Conservation (phyloP, 2,888 invertebrate genomes). For the Cosmia pyralina region DNA sequence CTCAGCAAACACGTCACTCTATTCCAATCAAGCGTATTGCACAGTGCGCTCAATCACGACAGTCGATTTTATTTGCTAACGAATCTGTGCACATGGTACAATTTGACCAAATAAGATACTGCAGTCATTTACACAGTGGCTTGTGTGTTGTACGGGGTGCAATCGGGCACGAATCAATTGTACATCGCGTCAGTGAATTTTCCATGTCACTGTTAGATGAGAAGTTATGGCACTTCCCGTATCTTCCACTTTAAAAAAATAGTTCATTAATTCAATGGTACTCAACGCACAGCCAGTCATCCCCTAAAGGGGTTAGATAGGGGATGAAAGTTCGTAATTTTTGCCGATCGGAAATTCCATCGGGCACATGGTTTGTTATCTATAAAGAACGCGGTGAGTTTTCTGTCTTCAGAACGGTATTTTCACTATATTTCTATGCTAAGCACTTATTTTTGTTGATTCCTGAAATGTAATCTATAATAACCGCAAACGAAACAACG, state of each 20-base stretch:
- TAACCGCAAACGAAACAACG: too few relatives aligned
- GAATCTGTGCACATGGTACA: constrained; percentile 30
- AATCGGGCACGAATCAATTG: constrained; percentile 56
- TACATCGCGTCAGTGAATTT: constrained; percentile 5
- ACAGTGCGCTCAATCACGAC: constrained; percentile 47
- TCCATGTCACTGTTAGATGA: not conserved
- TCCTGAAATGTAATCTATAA: not conserved
- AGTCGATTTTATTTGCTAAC: constrained; percentile 50
- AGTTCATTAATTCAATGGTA: not conserved
- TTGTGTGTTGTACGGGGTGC: constrained; percentile 37
- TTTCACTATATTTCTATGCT: too few relatives aligned
- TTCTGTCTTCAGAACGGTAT: not conserved
- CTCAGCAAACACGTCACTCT: constrained; percentile 36
- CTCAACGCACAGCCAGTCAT: too few relatives aligned
- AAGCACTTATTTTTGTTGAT: not conserved
- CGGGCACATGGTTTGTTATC: not conserved
- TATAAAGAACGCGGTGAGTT: not conserved
- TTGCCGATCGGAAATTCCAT: not conserved
- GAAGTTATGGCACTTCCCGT: not conserved
- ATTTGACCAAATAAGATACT: constrained; percentile 54
- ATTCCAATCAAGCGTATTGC: constrained; percentile 49
- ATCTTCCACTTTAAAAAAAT: not conserved
- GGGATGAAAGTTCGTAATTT: not conserved
- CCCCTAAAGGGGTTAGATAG: not conserved
- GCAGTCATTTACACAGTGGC: constrained; percentile 39